Conservation (phyloP, 64 coral and sea anemone species). For the Hydrozoanthus tunicans region DNA sequence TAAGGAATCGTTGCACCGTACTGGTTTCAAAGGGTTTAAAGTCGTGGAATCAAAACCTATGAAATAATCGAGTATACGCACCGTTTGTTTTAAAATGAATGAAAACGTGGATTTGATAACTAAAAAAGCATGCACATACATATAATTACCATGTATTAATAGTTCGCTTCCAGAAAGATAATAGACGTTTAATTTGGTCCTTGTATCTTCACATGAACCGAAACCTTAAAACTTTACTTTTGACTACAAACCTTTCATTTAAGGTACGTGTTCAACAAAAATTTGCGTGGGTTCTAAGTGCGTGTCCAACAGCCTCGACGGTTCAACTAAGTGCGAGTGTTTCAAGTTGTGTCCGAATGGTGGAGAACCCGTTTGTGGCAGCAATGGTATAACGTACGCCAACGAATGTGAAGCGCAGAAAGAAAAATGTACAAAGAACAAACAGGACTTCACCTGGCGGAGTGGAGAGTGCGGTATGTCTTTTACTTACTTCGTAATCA, state of each 20-base stretch:
- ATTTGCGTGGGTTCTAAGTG: conserved; percentile 46
- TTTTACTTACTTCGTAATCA: not conserved
- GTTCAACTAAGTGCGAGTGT: conserved; percentile 46
- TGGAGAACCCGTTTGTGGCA: conserved; percentile 56
- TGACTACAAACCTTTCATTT: not conserved
- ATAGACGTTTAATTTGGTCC: no score
- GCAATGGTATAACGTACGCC: conserved; percentile 57
- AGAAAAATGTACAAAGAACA: conserved; percentile 79
- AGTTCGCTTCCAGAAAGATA: no score
- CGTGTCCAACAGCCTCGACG: not conserved
- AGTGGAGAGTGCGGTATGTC: conserved; percentile 77
- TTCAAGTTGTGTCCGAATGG: conserved; percentile 37
- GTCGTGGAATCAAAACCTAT: no score
- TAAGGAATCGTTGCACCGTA: no score
- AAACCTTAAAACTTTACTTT: no score
- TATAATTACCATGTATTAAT: no score
- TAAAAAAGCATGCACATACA: no score
- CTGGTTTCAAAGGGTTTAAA: no score
- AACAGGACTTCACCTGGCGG: conserved; percentile 41
- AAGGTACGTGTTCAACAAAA: conserved; percentile 55
- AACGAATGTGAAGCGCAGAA: conserved; percentile 68
- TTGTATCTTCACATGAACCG: no score
- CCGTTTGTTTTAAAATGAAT: no score
- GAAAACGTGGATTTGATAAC: no score
- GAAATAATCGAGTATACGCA: no score